Conservation (phyloP, 2,113 vertebrate species). For the Trachemys scripta region DNA sequence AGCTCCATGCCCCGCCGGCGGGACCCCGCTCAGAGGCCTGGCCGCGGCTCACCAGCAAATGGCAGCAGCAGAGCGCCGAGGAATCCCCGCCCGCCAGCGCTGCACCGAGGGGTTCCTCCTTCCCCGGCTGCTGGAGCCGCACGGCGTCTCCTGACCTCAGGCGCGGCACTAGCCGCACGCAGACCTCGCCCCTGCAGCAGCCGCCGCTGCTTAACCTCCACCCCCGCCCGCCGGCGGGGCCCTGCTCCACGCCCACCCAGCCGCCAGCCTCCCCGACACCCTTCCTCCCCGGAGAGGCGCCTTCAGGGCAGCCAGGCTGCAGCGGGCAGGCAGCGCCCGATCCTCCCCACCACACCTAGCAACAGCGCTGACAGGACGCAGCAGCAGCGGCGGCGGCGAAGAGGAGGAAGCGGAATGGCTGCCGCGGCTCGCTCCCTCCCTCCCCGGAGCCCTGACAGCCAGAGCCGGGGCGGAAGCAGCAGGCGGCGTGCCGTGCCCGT, state of each 20-base stretch:
- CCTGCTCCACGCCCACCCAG: background rate
- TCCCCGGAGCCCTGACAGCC: constrained; percentile 73
- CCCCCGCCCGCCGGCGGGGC: background rate
- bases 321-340: constrained; percentile 18
- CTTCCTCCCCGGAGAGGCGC: background rate
- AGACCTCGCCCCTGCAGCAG: background rate
- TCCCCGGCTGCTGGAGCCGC: background rate
- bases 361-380: constrained; percentile 87
- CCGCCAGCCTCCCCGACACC: background rate
- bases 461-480: constrained; percentile 78
- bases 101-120: background rate
- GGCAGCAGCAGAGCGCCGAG: background rate
- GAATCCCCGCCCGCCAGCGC: background rate
- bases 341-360: constrained; percentile 84
- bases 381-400: constrained; percentile 68
- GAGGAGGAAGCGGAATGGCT: constrained; percentile 62
- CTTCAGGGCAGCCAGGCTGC: background rate
- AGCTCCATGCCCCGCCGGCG: too few relatives aligned
- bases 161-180: background rate
- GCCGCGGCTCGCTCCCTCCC: background rate
- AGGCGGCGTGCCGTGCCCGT: constrained; percentile 72
- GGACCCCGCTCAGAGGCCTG: background rate
- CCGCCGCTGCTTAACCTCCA: background rate
- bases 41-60: background rate
- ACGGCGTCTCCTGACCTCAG: background rate